Percentiles rank a stretch among this genome's conserved stretches.
phyloP scores from a whole-genome alignment of 2,113 vertebrate genomes.

The Oreotrochilus melanogaster region DNA sequence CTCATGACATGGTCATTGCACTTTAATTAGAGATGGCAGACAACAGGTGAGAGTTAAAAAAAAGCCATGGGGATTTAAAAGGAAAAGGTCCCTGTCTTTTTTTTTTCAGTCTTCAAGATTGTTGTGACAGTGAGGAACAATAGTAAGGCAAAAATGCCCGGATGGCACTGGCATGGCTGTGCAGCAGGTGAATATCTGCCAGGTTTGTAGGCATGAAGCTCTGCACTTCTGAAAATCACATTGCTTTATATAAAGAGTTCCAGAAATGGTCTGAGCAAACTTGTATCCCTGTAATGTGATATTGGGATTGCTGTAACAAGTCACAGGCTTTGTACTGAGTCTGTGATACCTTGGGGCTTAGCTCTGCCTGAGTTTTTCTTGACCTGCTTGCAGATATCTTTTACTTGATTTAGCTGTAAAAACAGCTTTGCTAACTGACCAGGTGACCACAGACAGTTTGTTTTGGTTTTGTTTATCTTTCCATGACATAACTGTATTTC shows the following conservation, averaged over 20 bases:
- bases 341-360: neutral
- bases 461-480: neutral
- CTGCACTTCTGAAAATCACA: neutral
- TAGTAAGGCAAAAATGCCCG: neutral
- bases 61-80: neutral
- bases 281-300: neutral
- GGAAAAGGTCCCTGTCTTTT: neutral
- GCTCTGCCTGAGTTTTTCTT: neutral
- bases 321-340: neutral
- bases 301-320: neutral
- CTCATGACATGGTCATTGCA: neutral
- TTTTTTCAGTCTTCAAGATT: neutral
- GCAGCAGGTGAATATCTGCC: neutral
- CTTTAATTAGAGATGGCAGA: constrained; percentile 23
- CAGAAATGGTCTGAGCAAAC: neutral
- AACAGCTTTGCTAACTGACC: neutral
- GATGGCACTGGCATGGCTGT: neutral
- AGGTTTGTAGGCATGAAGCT: neutral
- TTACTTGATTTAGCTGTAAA: neutral
- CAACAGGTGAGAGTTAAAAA: neutral
- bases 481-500: neutral
- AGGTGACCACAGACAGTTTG: neutral
- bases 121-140: neutral
- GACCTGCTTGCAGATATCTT: neutral
- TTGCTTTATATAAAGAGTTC: neutral